Conservation (phyloP, 1,140 invertebrate species). For the Galleria mellonella region DNA sequence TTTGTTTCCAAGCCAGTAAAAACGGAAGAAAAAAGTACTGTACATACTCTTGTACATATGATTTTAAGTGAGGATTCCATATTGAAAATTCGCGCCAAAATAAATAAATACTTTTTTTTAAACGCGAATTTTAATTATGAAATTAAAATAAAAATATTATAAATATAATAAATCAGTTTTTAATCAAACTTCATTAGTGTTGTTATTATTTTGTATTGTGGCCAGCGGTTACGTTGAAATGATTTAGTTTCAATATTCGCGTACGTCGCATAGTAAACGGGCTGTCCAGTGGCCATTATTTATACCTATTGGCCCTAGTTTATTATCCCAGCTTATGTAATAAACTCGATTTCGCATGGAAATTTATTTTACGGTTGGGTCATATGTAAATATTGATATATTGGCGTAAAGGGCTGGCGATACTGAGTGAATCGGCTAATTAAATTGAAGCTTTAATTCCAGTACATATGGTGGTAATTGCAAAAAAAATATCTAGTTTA, state of each 20-base stretch:
- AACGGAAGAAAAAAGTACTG: too few relatives aligned
- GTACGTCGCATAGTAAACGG: slow-evolving; percentile 42
- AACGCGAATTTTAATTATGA: too few relatives aligned
- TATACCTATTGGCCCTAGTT: slow-evolving; percentile 49
- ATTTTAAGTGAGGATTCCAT: too few relatives aligned
- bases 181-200: slow-evolving; percentile 58
- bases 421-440: not conserved
- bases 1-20: too few relatives aligned
- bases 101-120: too few relatives aligned
- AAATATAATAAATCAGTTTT: slow-evolving; percentile 49
- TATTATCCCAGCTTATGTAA: slow-evolving; percentile 49
- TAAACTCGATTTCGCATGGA: slow-evolving; percentile 38
- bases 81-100: too few relatives aligned
- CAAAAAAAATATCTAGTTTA: too few relatives aligned
- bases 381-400: slow-evolving; percentile 7
- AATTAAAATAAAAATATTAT: too few relatives aligned
- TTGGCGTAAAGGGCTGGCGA: not conserved
- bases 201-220: slow-evolving; percentile 46
- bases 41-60: too few relatives aligned
- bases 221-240: slow-evolving; percentile 40
- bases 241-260: slow-evolving; percentile 60
- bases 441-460: not conserved
- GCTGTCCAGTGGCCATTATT: slow-evolving; percentile 40
- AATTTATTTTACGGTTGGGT: slow-evolving; percentile 35
- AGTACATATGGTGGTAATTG: too few relatives aligned